Evolutionary conservation across 2,113 vertebrate species (phyloP), one percentile per base, ranked within the genome.

Genomic region (Tiliqua scincoides): DNA sequence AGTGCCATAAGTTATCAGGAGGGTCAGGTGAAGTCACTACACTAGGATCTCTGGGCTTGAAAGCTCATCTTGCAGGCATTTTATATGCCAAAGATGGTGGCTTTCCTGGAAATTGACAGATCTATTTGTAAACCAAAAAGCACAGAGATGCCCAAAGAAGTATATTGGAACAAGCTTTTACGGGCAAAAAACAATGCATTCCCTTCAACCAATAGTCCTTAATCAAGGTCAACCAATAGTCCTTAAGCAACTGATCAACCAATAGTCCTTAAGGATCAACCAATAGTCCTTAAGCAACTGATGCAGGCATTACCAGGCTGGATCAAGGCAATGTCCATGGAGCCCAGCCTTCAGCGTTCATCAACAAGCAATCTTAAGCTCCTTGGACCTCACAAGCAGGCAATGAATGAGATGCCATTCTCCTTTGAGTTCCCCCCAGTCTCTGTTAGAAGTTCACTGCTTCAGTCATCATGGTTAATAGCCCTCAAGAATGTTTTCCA

Each of bases 41-140:
- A 84, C 84, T 62, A 48, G 62, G 43, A 1, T 61, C 3, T 61
- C n/a, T 12, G 91, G 30, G 3, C 37, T 35, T 65, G 77, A 35
- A 27, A 35, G 68, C 32, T 76, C 78, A 83, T 62, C 52, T 82
- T 75, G 12, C 82, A 21, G 9, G 62, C 73, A 93, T 80, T 63
- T 17, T 1, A 4, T 62, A 8, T 63, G 63, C n/a, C 54, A 84
- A 73, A 18, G 18, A 72, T 6, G 61, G 70, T 2, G 18, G 37
- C 15, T 27, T 73, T 73, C 48, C 43, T 32, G 68, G 25, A 74
- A 84, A 57, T 14, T 11, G 32, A 67, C 6, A 23, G 11, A 14
- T 3, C 6, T 83, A 25, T 84, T 93, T 74, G 72, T 54, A 71
- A 43, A 77, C 43, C 84, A 71, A 79, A n/a, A 32, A 32, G 43